Conservation (phyloP, 2,113 vertebrate species). For the Chitala chitala region DNA sequence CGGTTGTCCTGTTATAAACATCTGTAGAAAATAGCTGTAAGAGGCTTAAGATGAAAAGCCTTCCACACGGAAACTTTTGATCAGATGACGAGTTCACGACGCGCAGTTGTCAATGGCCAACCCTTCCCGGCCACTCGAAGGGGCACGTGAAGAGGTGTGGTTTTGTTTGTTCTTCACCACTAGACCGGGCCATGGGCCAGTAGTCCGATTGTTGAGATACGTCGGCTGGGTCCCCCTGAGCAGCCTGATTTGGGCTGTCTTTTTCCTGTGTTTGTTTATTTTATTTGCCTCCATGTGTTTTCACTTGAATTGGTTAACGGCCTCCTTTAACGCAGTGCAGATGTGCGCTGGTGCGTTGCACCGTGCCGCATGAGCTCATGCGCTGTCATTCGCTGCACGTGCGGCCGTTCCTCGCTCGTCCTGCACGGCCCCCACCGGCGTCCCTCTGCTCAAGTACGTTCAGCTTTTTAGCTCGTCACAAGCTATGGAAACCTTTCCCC, state of each 20-base stretch:
- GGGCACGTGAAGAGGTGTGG: not conserved
- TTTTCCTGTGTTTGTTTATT: not conserved
- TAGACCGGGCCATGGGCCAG: not conserved
- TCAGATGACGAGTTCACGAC: too few relatives aligned
- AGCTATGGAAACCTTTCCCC: too few relatives aligned
- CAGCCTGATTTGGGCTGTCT: not conserved
- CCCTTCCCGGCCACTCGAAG: too few relatives aligned
- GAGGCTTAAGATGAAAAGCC: not conserved
- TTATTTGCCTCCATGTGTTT: not conserved
- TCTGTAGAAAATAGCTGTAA: not conserved
- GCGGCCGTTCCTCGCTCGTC: not conserved
- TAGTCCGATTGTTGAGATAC: not conserved
- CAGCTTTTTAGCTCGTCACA: too few relatives aligned
- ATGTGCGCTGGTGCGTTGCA: not conserved
- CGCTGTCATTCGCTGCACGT: not conserved
- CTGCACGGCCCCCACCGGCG: too few relatives aligned
- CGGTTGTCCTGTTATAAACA: not conserved
- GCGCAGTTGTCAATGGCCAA: too few relatives aligned
- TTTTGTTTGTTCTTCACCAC: not conserved
- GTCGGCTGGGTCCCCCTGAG: not conserved
- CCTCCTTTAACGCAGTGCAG: not conserved
- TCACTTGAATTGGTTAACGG: not conserved
- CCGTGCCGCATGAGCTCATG: not conserved
- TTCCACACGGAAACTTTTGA: too few relatives aligned
- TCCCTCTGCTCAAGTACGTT: too few relatives aligned